Evolutionary conservation across 1,140 invertebrate genomes (phyloP).

Genomic region (Diploscapter pachys): DNA sequence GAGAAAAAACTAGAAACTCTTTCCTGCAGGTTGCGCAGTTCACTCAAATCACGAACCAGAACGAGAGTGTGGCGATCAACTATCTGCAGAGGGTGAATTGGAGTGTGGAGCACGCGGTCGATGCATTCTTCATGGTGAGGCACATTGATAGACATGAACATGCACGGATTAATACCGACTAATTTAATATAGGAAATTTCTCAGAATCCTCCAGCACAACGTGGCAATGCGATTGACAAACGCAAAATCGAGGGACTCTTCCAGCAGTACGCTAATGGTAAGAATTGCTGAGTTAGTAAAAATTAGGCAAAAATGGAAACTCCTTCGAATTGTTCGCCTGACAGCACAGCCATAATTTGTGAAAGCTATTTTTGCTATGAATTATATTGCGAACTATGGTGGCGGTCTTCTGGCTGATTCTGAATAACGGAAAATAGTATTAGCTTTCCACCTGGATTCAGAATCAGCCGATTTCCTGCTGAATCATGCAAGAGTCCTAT

Average conservation of each 20-base stretch:
- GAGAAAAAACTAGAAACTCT: no score
- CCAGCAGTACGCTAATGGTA: conserved; percentile 5
- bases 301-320: no score
- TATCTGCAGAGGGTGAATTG: conserved; percentile 21
- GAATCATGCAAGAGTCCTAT: neutral
- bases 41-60: conserved; percentile 17
- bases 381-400: neutral
- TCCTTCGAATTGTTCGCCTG: neutral
- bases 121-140: conserved; percentile 6
- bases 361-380: neutral
- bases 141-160: neutral
- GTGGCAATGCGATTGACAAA: neutral
- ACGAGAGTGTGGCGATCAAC: conserved; percentile 7
- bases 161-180: neutral
- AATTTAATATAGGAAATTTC: neutral
- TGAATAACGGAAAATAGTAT: neutral
- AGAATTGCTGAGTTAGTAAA: no score
- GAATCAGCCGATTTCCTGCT: neutral
- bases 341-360: neutral
- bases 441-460: neutral
- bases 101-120: conserved; percentile 20
- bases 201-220: neutral
- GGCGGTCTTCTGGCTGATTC: neutral
- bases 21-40: conserved; percentile 16
- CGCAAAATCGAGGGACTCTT: neutral